phyloP scores from a whole-genome alignment of 2,797 vertebrate genomes.

The Liasis olivaceus region DNA sequence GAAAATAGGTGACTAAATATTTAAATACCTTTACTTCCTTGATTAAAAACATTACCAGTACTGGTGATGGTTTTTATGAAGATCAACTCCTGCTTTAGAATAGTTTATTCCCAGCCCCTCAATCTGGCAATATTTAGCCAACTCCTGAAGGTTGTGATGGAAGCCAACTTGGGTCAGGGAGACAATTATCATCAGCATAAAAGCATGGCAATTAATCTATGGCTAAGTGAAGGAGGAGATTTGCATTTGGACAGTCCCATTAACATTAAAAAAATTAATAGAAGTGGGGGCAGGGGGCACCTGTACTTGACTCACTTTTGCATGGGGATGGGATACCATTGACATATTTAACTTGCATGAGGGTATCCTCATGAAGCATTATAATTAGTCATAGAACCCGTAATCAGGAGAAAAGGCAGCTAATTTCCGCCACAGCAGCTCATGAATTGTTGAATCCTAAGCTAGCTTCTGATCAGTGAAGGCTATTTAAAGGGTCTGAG shows the following conservation, averaged over 20 bases:
- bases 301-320: background rate
- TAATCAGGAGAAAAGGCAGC: background rate
- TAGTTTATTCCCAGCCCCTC: background rate
- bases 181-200: background rate
- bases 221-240: background rate
- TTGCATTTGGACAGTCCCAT: background rate
- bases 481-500: background rate
- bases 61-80: background rate
- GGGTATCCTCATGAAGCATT: background rate
- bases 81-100: background rate
- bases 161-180: background rate
- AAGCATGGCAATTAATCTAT: background rate
- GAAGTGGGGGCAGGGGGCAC: background rate
- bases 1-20: background rate
- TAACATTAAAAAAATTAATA: background rate
- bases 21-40: background rate
- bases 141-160: background rate
- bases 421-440: too few species aligned
- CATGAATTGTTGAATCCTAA: background rate
- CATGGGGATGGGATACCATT: background rate
- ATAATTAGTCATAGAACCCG: background rate
- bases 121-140: background rate
- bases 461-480: background rate
- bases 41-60: background rate
- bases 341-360: background rate